Percentiles rank a stretch among this genome's conserved stretches.
phyloP scores from a whole-genome alignment of 1,140 invertebrate genomes.

The Sweltsa coloradensis region DNA sequence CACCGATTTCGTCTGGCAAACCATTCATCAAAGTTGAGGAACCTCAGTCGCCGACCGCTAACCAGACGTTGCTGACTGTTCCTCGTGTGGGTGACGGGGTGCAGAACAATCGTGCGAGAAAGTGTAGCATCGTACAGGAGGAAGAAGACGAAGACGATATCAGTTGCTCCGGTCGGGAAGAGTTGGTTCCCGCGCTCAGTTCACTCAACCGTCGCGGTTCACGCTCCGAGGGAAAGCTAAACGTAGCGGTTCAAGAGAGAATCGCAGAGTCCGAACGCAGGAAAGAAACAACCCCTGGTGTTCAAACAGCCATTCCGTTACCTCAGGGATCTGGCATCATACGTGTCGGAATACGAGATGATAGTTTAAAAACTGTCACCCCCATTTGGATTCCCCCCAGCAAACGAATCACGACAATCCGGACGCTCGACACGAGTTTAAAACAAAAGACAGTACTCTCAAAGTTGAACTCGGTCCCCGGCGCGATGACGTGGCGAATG shows the following conservation, averaged over 20 bases:
- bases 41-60: no score
- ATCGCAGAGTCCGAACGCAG: slow-evolving; percentile 28
- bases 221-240: slow-evolving; percentile 26
- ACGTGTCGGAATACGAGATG: slow-evolving; percentile 18
- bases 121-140: slow-evolving; percentile 80
- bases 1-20: no score
- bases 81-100: no score
- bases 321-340: slow-evolving; percentile 18
- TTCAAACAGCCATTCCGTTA: neutral
- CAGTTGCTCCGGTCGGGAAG: slow-evolving; percentile 28
- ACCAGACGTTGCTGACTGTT: slow-evolving; percentile 14
- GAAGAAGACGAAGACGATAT: slow-evolving; percentile 61
- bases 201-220: slow-evolving; percentile 22
- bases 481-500: no score
- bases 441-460: no score
- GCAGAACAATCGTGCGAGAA: slow-evolving; percentile 46
- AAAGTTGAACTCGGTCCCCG: no score
- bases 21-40: no score
- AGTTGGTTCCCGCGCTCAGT: slow-evolving; percentile 18
- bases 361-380: slow-evolving; percentile 8
- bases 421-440: no score
- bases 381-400: slow-evolving; percentile 8
- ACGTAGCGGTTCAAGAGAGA: slow-evolving; percentile 38
- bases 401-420: slow-evolving; percentile 6
- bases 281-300: slow-evolving; percentile 16